Evolutionary conservation across 2,888 invertebrate species (phyloP), one percentile per base, ranked within the genome.

Genomic region (Agonum fuliginosum): DNA sequence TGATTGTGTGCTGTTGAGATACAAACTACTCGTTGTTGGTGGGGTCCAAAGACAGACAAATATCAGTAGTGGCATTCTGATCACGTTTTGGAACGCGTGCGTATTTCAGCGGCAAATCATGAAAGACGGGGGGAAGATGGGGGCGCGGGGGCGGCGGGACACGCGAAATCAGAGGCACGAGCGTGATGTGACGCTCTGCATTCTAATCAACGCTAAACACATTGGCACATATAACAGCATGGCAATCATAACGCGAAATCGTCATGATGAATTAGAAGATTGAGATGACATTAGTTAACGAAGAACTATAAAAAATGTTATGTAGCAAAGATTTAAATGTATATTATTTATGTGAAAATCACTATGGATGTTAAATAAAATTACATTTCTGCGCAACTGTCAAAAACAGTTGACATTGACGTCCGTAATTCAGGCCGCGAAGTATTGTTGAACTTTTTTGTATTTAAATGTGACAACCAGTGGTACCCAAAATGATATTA

Each of bases 151-250:
- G 8, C 46, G 17, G 46, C 8, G 46, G 46, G 17, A 14, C 46
- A 46, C 58, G 58, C 58, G 58, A 30, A 62, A 62, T 62, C 58
- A 62, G 30, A 62, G 58, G 58, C 58, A 62, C 58, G 58, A 62
- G 58, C 58, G 30, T 6, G 10, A 62, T 14, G 0, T 30, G 22
- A 22, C 1, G 14, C 46, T 17, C 46, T 14, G 58, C 27, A 62
- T 62, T 17, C 58, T 62, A 62, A 62, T 62, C 30, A 46, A 3
- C 17, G 10, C 6, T 12, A 4, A 12, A 2, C 37, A 30, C 1
- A 5, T 3, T 4, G 27, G 27, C 6, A 27, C 27, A 27, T 4
- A 27, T 6, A 27, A 37, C 37, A 34, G 6, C 34, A 6, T 34
- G n/a, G 34, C 34, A 6, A 34, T 34, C 34, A 34, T 2, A 34